Evolutionary conservation across 2,797 vertebrate species (phyloP), one percentile per base, ranked within the genome.

Genomic region (Sebastes oblongus): DNA sequence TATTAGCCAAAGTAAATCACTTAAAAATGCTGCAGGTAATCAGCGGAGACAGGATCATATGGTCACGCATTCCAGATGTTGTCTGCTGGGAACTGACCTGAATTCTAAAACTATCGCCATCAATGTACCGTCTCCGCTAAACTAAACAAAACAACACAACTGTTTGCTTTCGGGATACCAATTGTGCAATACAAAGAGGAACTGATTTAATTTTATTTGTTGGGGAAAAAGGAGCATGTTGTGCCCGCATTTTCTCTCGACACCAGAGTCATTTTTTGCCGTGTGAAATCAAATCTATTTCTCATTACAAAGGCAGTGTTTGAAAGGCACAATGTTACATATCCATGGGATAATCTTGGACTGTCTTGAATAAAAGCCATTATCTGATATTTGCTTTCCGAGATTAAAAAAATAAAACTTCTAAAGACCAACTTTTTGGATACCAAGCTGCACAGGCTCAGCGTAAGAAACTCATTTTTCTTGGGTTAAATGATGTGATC

Each of bases 201-300:
- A 39, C 58, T 64, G 74, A 86, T 91, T 89, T 42, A 30, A 89
- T 88, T 87, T 39, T 32, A 52, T 78, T 83, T 83, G 78, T 52
- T 74, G 64, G 66, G 68, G 30, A 12, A 59, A 85, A 77, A 59
- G 73, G 73, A 25, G 67, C 29, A 72, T 75, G 64, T 77, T 80
- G 58, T 7, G 2, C 9, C 10, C 54, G 77, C 72, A 77, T 89
- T 91, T 87, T 60, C 74, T 83, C 78, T 82, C 8, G 1, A 87
- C 71, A 62, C 65, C 56, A 74, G 77, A 74, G 77, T 87, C 1
- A 77, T 86, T 80, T 80, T 90, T 77, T 86, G 65, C 60, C 8
- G 30, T 52, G 34, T 66, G 78, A 86, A 92, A 91, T 90, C 81
- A 91, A 92, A 93, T 94, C 76, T 89, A 69, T 91, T 91, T 93